Base-by-base conservation (phyloP, 2,888 invertebrate species). In the Dryobota labecula region DNA sequence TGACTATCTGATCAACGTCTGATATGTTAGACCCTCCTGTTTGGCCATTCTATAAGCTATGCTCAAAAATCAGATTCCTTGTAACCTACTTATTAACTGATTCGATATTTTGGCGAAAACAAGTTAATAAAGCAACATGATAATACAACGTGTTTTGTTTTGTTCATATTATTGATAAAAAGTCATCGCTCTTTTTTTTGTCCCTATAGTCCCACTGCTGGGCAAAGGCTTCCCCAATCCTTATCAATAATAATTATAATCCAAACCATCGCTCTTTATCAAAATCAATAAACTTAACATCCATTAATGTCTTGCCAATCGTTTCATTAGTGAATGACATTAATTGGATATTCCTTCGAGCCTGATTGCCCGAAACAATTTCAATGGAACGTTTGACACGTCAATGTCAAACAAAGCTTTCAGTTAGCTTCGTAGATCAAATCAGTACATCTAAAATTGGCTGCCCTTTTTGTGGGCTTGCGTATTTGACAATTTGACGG, bases 321-420 rank as follows among this genome's bases (percentile, higher is more conserved):
- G 56, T 65, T 65, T 61, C n/a, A 61, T 65, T 51, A 47, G 6
- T 47, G 43, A 36, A 54, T 43, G 60, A 41, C 36, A 60, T 64
- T 70, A 27, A 76, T 76, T 30, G 27, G 49, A 15, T 33, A 53
- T 4, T 53, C 49, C 13, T 24, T 20, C 7, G 7, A 18, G 15
- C 18, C 5, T 6, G 8, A 53, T 53, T 27, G 36, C 43, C 43
- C 13, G 13, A 51, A 51, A 65, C n/a, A 36, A 56, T 45, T 75
- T 64, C 20, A 64, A 36, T 53, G 4, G 30, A 18, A 70, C 65
- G 33, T 70, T 63, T 67, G 53, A 71, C 24, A 51, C 4, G 66
- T 57, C 18, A 66, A 61, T 67, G 36, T 57, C 49, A 47, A 58
- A 13, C 18, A 24, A 20, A 47, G 33, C 24, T 43, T n/a, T n/a